Conservation (phyloP, 2,888 invertebrate species). For the Leptinotarsa tumamoca region DNA sequence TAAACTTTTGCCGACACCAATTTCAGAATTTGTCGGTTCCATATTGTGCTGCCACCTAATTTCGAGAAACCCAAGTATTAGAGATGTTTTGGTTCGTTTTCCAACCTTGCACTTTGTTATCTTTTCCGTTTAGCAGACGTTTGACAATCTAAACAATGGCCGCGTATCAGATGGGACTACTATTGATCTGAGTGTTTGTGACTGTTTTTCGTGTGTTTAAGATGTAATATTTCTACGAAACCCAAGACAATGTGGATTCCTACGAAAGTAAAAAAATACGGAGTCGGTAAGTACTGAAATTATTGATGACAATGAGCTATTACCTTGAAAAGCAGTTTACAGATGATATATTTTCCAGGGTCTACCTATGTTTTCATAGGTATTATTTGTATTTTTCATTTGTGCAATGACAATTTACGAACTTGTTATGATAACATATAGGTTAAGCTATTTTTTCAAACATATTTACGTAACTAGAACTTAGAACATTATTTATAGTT, state of each 20-base stretch:
- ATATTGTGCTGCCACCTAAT: constrained; percentile 6
- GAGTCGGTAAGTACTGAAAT: constrained; percentile 74
- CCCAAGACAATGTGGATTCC: constrained; percentile 76
- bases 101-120: constrained; percentile 18
- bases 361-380: constrained; percentile 34
- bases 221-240: constrained; percentile 46
- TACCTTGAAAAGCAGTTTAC: constrained; percentile 31
- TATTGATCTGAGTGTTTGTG: constrained; percentile 61
- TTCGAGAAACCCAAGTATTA: neutral
- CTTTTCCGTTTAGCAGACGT: constrained; percentile 29
- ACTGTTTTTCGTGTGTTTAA: constrained; percentile 52
- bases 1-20: no score
- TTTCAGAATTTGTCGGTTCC: neutral
- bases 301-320: constrained; percentile 36
- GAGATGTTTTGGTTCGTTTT: neutral
- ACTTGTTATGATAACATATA: neutral
- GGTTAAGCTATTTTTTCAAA: neutral
- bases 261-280: constrained; percentile 79
- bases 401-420: constrained; percentile 18
- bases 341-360: constrained; percentile 33
- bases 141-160: constrained; percentile 60
- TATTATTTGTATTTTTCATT: constrained; percentile 37
- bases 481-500: constrained; percentile 8
- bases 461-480: constrained; percentile 7
- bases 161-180: constrained; percentile 58